phyloP scores from a whole-genome alignment of 1,140 invertebrate genomes.

The Drosophila azteca region DNA sequence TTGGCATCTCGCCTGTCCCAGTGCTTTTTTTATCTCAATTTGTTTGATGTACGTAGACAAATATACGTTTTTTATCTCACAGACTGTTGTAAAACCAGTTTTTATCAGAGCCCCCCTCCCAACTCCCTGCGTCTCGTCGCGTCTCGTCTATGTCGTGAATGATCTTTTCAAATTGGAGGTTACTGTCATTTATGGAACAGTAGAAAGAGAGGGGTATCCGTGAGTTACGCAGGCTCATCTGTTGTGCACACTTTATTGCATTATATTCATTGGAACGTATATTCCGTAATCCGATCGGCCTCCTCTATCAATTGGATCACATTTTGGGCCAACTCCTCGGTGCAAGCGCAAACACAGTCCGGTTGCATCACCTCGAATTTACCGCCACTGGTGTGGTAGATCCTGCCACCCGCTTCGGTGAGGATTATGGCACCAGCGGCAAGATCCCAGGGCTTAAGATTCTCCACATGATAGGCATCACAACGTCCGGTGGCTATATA shows the following conservation, averaged over 20 bases:
- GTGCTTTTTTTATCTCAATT: conserved; percentile 49
- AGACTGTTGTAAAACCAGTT: conserved; percentile 48
- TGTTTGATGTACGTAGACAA: conserved; percentile 45
- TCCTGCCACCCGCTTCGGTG: conserved; percentile 89
- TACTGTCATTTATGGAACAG: conserved; percentile 2
- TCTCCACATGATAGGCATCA: conserved; percentile 90
- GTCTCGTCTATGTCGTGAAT: conserved; percentile 10
- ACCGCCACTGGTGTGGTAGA: conserved; percentile 87
- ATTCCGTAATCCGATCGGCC: conserved; percentile 73
- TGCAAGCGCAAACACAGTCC: conserved; percentile 86
- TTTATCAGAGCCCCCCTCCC: conserved; percentile 14
- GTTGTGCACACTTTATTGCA: neutral
- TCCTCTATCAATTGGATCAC: conserved; percentile 84
- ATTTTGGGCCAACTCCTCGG: conserved; percentile 85
- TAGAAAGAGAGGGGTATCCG: too few species aligned
- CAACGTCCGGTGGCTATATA: conserved; percentile 89
- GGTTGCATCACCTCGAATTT: conserved; percentile 88
- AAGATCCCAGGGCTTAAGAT: conserved; percentile 89
- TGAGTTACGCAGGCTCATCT: too few species aligned
- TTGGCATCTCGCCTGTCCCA: conserved; percentile 31
- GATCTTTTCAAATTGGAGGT: conserved; percentile 24
- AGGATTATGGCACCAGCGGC: conserved; percentile 89
- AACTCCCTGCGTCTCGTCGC: neutral
- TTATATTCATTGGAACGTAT: conserved; percentile 34
- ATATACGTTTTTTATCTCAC: conserved; percentile 45